Percentiles rank a stretch among this genome's conserved stretches.
Evolutionary conservation across 2,888 invertebrate genomes (phyloP).

Genomic region (Lissonota sp.): DNA sequence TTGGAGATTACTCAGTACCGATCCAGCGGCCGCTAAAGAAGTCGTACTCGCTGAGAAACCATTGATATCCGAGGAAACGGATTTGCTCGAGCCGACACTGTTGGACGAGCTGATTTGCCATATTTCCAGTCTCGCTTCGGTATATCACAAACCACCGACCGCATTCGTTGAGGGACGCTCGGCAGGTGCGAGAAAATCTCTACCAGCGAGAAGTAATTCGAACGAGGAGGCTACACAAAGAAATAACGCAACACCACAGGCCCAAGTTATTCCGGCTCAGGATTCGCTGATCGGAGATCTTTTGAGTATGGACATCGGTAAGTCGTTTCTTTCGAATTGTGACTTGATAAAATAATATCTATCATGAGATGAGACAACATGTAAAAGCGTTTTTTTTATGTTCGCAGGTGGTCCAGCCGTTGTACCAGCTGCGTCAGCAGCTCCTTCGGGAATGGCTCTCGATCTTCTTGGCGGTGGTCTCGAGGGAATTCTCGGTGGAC

Average conservation of each 20-base stretch:
- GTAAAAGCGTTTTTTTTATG: conserved; percentile 7
- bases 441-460: conserved; percentile 88
- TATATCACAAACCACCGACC: conserved; percentile 99
- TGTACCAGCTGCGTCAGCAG: conserved; percentile 85
- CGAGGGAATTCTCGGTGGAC: conserved; percentile 90
- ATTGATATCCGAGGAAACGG: conserved; percentile 99
- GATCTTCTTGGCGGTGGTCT: conserved; percentile 96
- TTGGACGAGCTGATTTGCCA: conserved; percentile 99
- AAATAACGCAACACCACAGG: conserved; percentile 73
- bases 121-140: conserved; percentile 98
- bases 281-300: conserved; percentile 98
- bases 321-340: conserved; percentile 45
- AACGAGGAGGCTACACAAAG: conserved; percentile 78
- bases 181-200: conserved; percentile 91
- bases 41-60: conserved; percentile 99
- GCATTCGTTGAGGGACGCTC: conserved; percentile 97
- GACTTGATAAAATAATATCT: neutral
- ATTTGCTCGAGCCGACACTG: conserved; percentile 97
- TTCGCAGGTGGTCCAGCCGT: conserved; percentile 86
- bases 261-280: conserved; percentile 89
- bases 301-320: conserved; percentile 97
- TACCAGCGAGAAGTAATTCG: conserved; percentile 87
- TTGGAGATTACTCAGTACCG: conserved; percentile 99
- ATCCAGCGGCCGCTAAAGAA: conserved; percentile 99
- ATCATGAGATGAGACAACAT: neutral